phyloP scores from a whole-genome alignment of 1,140 invertebrate species.

The Pseudomyrmex sp. region DNA sequence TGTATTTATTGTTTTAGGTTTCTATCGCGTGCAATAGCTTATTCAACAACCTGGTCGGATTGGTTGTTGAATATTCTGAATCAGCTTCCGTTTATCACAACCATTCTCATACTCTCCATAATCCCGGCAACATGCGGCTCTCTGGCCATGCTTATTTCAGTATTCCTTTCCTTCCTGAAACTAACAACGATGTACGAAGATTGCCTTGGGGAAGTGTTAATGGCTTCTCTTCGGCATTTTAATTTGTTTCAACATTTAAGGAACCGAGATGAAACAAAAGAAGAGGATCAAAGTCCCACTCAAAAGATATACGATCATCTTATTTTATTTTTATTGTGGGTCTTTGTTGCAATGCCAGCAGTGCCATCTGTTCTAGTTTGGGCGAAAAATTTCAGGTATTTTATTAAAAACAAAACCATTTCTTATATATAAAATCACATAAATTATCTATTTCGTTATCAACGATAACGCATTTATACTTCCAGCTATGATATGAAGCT shows the following conservation, averaged over 20 bases:
- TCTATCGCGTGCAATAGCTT: constrained; percentile 84
- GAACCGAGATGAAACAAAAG: constrained; percentile 22
- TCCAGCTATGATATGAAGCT: constrained; percentile 81
- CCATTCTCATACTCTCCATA: constrained; percentile 83
- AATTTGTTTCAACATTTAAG: constrained; percentile 65
- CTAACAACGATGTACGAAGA: constrained; percentile 91
- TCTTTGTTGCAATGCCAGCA: constrained; percentile 79
- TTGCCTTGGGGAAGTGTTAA: constrained; percentile 88
- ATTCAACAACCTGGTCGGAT: constrained; percentile 85
- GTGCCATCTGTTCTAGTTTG: constrained; percentile 83
- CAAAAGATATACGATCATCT: constrained; percentile 81
- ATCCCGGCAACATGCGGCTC: constrained; percentile 86
- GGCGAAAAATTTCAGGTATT: constrained; percentile 82
- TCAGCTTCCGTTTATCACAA: constrained; percentile 85
- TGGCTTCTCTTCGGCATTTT: constrained; percentile 76
- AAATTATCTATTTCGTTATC: neutral
- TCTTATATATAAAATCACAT: neutral
- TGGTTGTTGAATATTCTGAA: constrained; percentile 85
- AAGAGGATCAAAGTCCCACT: constrained; percentile 62
- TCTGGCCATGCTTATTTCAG: constrained; percentile 83
- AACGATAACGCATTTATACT: constrained; percentile 30
- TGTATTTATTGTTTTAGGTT: constrained; percentile 80
- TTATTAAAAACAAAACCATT: neutral
- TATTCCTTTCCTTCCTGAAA: constrained; percentile 84
- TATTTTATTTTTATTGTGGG: constrained; percentile 80